Conservation (phyloP, 2,797 vertebrate species). For the Sebastes diploproa region DNA sequence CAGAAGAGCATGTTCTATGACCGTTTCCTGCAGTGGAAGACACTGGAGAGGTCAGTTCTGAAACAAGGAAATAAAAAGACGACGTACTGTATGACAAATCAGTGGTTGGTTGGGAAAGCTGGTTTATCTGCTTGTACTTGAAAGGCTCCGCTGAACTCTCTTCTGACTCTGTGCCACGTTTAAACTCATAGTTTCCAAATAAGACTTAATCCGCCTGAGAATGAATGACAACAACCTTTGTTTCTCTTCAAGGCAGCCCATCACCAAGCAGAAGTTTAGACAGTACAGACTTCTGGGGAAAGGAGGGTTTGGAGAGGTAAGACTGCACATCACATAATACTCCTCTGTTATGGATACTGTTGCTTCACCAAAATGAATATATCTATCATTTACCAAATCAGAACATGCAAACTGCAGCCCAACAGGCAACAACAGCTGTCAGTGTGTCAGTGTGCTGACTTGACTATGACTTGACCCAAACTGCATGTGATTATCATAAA, state of each 20-base stretch:
- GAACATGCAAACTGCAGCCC: too few species aligned
- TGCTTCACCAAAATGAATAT: not conserved
- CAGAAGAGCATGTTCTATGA: constrained; percentile 86
- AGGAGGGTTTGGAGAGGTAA: constrained; percentile 90
- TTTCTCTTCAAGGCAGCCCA: constrained; percentile 75
- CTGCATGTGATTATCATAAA: too few species aligned
- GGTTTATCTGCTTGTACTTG: not conserved
- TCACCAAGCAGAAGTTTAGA: constrained; percentile 84
- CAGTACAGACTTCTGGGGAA: constrained; percentile 90
- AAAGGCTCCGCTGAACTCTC: not conserved
- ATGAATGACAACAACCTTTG: not conserved
- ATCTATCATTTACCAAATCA: too few species aligned
- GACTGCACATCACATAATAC: not conserved
- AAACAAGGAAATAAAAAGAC: not conserved
- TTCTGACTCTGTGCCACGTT: not conserved
- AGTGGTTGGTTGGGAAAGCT: not conserved
- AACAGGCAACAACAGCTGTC: too few species aligned
- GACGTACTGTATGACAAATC: not conserved
- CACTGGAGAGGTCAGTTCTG: constrained; percentile 81
- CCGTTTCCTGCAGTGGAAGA: constrained; percentile 88
- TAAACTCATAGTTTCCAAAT: not conserved
- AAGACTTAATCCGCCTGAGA: not conserved
- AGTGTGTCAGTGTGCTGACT: too few species aligned
- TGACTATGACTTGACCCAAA: too few species aligned
- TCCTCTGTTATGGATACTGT: not conserved